Evolutionary conservation across 2,888 invertebrate species (phyloP).

Genomic region (Acheta domesticus): DNA sequence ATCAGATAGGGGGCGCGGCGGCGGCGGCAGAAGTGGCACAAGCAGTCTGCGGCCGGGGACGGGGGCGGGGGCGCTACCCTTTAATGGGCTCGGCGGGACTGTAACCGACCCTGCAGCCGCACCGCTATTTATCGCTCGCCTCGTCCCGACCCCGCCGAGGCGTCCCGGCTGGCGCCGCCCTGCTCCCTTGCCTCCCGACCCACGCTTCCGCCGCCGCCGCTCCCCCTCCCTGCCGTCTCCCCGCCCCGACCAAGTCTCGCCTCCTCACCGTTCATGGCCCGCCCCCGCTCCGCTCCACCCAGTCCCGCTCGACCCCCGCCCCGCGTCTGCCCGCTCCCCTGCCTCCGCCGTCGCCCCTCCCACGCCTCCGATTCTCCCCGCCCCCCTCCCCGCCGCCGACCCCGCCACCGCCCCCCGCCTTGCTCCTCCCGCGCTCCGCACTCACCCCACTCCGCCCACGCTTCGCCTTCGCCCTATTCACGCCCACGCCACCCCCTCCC

Average conservation of each 20-base stretch:
- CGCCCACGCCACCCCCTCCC: too few species aligned
- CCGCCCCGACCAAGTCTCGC: too few species aligned
- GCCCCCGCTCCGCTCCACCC: too few species aligned
- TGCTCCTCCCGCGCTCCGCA: too few species aligned
- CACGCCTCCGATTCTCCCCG: too few species aligned
- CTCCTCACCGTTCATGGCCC: too few species aligned
- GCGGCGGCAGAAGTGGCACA: not conserved
- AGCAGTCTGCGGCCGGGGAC: not conserved
- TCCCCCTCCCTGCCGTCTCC: not conserved
- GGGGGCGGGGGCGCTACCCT: not conserved
- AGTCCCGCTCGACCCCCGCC: too few species aligned
- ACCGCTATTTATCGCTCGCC: not conserved
- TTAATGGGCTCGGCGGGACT: slow-evolving; percentile 18
- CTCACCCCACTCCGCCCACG: too few species aligned
- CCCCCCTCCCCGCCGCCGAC: too few species aligned
- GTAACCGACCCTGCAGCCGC: not conserved
- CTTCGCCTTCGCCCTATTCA: not conserved
- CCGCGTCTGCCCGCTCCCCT: too few species aligned
- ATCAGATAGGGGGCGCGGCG: not conserved
- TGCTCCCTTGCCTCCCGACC: not conserved
- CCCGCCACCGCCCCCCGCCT: too few species aligned
- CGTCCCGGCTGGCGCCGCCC: not conserved
- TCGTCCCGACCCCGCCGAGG: not conserved
- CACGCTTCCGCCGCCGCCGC: not conserved
- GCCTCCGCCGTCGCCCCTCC: too few species aligned